phyloP scores from a whole-genome alignment of 2,888 invertebrate species.

The Oscheius sp. region DNA sequence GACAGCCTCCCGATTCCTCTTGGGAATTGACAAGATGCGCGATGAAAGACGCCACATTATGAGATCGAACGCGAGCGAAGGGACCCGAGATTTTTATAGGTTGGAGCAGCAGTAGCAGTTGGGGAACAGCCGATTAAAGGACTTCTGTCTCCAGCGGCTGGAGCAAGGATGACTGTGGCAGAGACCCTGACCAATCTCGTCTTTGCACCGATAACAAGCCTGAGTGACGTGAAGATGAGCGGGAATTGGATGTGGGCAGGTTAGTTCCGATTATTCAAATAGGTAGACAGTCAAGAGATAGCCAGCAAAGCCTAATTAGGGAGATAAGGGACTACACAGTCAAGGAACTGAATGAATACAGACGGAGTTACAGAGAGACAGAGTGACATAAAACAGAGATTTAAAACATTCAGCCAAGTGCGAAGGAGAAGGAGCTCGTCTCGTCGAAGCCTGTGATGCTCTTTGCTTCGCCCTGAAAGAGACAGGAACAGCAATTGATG shows the following conservation, averaged over 20 bases:
- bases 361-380: no score
- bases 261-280: no score
- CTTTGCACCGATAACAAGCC: constrained; percentile 79
- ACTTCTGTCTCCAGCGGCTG: constrained; percentile 84
- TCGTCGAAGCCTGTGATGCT: constrained; percentile 88
- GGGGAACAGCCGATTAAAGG: constrained; percentile 97
- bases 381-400: no score
- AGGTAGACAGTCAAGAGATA: no score
- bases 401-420: constrained; percentile 81
- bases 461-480: constrained; percentile 79
- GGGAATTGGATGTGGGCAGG: constrained; percentile 99
- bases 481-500: constrained; percentile 90
- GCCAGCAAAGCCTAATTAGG: no score
- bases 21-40: constrained; percentile 14
- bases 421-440: constrained; percentile 88
- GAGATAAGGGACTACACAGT: no score
- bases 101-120: constrained; percentile 92
- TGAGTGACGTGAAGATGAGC: constrained; percentile 91
- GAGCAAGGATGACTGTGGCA: constrained; percentile 92
- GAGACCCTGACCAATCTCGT: constrained; percentile 94
- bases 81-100: constrained; percentile 71
- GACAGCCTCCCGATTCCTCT: constrained; percentile 30
- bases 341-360: no score
- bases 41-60: constrained; percentile 35
- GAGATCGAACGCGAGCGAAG: no score